phyloP scores from a whole-genome alignment of 2,113 vertebrate genomes.

The Elephantulus edwardii region DNA sequence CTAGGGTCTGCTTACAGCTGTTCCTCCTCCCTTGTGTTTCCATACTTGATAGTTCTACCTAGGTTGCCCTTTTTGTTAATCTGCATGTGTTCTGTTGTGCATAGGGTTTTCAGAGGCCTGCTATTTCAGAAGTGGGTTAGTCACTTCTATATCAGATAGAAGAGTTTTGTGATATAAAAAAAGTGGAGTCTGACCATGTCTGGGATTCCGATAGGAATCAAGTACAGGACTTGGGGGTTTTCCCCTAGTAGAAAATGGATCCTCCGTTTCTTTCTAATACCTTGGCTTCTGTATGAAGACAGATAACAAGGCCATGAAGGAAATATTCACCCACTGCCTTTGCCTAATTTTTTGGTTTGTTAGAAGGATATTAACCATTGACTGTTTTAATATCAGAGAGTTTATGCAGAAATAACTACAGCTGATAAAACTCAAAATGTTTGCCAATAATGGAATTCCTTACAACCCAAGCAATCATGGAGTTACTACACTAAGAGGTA shows the following conservation, averaged over 20 bases:
- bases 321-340: conserved; percentile 5
- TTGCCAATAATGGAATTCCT: conserved; percentile 55
- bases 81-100: no score
- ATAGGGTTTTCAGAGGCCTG: no score
- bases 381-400: conserved; percentile 42
- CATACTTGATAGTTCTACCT: no score
- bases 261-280: neutral
- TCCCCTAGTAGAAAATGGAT: neutral
- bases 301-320: neutral
- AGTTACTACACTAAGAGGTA: conserved; percentile 26
- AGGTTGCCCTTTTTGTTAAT: no score
- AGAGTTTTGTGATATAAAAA: neutral
- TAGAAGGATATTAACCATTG: conserved; percentile 39
- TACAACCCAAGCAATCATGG: conserved; percentile 52
- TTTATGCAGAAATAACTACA: conserved; percentile 62
- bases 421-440: conserved; percentile 49
- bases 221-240: neutral
- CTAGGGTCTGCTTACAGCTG: no score
- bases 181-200: neutral
- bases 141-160: neutral
- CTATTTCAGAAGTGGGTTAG: no score
- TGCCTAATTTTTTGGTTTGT: conserved; percentile 13
- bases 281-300: conserved; percentile 25
- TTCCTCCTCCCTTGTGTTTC: no score
- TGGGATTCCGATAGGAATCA: neutral